phyloP scores from a whole-genome alignment of 1,140 invertebrate species.

The Eupristina koningsbergeri region DNA sequence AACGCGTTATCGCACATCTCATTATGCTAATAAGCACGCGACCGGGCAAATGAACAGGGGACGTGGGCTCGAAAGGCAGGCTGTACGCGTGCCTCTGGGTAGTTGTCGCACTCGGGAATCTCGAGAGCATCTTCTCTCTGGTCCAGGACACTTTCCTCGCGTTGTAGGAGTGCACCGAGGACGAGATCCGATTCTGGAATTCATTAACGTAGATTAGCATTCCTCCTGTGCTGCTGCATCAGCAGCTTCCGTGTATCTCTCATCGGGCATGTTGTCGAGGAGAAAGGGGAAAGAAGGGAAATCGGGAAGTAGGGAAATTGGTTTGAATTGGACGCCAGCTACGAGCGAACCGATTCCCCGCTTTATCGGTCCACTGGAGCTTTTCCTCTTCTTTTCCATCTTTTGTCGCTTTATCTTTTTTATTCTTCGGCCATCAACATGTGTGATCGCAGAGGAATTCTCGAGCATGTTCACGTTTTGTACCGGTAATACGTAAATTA shows the following conservation, averaged over 20 bases:
- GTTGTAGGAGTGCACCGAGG: not conserved
- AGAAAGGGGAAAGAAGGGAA: no score
- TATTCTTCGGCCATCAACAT: no score
- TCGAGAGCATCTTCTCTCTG: no score
- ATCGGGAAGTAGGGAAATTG: no score
- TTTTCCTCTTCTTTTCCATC: not conserved
- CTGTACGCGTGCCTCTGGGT: not conserved
- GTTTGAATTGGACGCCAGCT: no score
- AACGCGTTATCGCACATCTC: not conserved
- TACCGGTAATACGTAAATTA: no score
- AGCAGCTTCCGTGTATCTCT: not conserved
- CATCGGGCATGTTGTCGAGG: no score
- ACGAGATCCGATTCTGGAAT: slow-evolving; percentile 46
- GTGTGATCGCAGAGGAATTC: no score
- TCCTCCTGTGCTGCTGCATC: slow-evolving; percentile 35
- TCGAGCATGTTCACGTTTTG: no score
- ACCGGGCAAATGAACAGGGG: not conserved
- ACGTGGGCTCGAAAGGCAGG: not conserved
- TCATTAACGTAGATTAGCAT: slow-evolving; percentile 59
- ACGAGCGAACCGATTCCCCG: not conserved
- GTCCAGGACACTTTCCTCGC: no score
- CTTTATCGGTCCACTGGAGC: not conserved
- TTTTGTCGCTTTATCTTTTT: no score
- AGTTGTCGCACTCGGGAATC: not conserved
- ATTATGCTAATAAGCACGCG: not conserved